Evolutionary conservation across 2,888 invertebrate genomes (phyloP).

Genomic region (Cantharis nigra): DNA sequence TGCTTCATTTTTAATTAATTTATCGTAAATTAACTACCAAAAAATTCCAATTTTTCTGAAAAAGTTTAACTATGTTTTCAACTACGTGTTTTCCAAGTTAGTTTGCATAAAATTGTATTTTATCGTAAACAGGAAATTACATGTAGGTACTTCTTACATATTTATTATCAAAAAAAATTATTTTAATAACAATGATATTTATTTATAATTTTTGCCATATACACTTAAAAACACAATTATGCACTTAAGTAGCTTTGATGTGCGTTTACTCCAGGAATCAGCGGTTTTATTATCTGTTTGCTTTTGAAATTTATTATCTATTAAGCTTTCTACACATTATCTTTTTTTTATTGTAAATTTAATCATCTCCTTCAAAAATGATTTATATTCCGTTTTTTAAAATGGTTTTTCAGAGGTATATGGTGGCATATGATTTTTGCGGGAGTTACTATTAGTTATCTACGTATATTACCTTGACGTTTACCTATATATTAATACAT

Average conservation of each 20-base stretch:
- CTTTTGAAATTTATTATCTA: not conserved
- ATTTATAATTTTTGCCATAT: not conserved
- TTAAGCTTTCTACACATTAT: not conserved
- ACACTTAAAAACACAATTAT: not conserved
- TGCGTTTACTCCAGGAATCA: not conserved
- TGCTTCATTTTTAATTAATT: no score
- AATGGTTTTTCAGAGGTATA: no score
- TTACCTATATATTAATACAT: not conserved
- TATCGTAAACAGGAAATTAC: not conserved
- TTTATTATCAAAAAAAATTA: not conserved
- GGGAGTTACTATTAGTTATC: not conserved
- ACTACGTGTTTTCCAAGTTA: not conserved
- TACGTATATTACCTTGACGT: not conserved
- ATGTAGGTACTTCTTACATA: not conserved
- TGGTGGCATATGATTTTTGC: not conserved
- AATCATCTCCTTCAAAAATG: no score
- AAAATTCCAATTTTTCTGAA: not conserved
- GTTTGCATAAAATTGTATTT: not conserved
- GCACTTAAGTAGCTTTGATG: not conserved
- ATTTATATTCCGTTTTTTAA: no score
- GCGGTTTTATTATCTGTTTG: not conserved
- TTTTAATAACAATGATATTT: not conserved
- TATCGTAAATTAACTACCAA: not conserved
- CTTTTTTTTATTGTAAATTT: no score
- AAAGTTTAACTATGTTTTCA: no score